phyloP scores from a whole-genome alignment of 92 coral and sea anemone genomes.

The Zoanthus solanderi region DNA sequence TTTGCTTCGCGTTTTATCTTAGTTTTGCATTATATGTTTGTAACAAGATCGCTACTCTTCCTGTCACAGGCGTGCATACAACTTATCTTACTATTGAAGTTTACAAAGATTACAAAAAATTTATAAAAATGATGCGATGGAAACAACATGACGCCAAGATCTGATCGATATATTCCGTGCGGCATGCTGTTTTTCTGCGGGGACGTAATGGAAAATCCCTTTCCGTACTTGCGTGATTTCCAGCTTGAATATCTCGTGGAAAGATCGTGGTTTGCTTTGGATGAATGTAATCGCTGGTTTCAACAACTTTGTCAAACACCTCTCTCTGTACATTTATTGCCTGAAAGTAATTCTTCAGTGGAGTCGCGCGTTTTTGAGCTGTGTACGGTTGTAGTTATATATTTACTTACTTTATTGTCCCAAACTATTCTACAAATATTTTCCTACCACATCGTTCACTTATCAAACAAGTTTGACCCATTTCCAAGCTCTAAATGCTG shows the following conservation, averaged over 20 bases:
- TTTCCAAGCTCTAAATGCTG: constrained; percentile 14
- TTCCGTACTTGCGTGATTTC: neutral
- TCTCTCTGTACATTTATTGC: too few relatives aligned
- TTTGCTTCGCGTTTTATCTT: too few relatives aligned
- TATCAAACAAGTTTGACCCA: constrained; percentile 20
- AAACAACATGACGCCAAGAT: too few relatives aligned
- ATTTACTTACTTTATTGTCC: neutral
- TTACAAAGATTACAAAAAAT: too few relatives aligned
- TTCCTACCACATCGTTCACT: constrained; percentile 22
- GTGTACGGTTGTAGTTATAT: constrained; percentile 4
- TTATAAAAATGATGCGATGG: too few relatives aligned
- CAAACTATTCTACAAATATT: constrained; percentile 35
- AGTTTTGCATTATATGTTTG: too few relatives aligned
- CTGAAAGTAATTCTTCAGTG: neutral
- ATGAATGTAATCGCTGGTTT: neutral
- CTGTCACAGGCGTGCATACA: too few relatives aligned
- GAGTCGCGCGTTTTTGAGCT: constrained; percentile 9
- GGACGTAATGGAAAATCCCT: constrained; percentile 1
- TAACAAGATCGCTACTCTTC: too few relatives aligned
- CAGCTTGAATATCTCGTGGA: constrained; percentile 1
- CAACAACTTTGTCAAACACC: constrained; percentile 1
- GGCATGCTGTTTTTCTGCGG: neutral
- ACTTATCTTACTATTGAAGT: too few relatives aligned
- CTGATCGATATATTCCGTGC: neutral
- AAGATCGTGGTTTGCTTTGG: neutral